Conservation (phyloP, 2,888 invertebrate genomes). For the Sesia apiformis region DNA sequence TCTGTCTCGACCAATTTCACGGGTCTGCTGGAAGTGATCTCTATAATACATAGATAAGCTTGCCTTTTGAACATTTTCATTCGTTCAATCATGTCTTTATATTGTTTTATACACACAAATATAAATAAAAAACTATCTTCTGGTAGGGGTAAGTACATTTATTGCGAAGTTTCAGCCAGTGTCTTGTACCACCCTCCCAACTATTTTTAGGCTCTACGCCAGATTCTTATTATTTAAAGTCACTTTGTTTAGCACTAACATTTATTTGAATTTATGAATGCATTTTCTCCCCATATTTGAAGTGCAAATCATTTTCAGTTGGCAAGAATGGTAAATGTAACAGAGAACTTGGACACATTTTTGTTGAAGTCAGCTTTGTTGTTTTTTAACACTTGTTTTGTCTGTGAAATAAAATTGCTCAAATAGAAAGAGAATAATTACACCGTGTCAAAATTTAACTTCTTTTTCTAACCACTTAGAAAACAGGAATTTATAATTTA, state of each 20-base stretch:
- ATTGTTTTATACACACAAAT: not conserved
- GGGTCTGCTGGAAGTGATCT: too few relatives aligned
- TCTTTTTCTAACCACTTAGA: too few relatives aligned
- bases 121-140: not conserved
- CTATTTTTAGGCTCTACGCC: conserved; percentile 23
- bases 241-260: conserved; percentile 26
- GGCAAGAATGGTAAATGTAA: not conserved
- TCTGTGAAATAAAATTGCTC: too few relatives aligned
- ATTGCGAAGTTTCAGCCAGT: conserved; percentile 18
- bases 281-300: conserved; percentile 27
- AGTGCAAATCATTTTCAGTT: not conserved
- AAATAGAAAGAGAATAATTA: too few relatives aligned
- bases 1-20: too few relatives aligned
- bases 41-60: too few relatives aligned
- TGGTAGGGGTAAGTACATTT: conserved; percentile 10
- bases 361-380: not conserved
- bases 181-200: conserved; percentile 31
- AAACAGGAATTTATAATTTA: too few relatives aligned
- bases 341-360: not conserved
- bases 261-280: conserved; percentile 25
- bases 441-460: too few relatives aligned
- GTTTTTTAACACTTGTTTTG: not conserved
- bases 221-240: conserved; percentile 45
- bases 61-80: too few relatives aligned
- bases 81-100: too few relatives aligned